Evolutionary conservation across 2,888 invertebrate genomes (phyloP), one percentile per base, ranked within the genome.

Genomic region (Lasioglossum lativentre): DNA sequence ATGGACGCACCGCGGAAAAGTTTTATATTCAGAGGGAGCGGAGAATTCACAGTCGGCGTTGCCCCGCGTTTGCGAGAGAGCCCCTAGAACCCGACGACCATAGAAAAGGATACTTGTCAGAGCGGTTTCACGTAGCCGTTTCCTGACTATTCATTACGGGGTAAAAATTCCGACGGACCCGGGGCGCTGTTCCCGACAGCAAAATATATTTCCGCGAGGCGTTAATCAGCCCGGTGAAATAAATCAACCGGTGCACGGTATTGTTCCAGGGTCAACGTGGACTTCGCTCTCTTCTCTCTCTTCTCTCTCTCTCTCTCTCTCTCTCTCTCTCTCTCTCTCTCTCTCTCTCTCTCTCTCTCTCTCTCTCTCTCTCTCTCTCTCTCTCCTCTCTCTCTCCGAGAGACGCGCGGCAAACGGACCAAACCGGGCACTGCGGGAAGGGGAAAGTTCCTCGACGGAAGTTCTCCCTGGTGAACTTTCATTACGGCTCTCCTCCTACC

Each of bases 381-480:
- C n/a, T n/a, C n/a, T n/a, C n/a, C n/a, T n/a, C n/a, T n/a, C 56
- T 59, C 56, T 59, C 59, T n/a, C 40, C 71, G 78, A 80, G 79
- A 77, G 79, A 77, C 75, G 83, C 75, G 83, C 71, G 87, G 87
- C 86, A 85, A 89, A 86, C 75, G 82, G 75, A 85, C 80, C 81
- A 40, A 71, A n/a, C 66, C 45, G 1, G 45, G 34, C 34, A 34
- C 56, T 47, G 16, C 12, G 12, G 12, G 42, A 19, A 14, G 80
- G 78, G 81, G 88, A 87, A 92, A 91, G 86, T 89, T 89, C 82
- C 78, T 30, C 82, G 78, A 87, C 86, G 79, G 78, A 89, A 89
- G 84, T 91, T 92, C 90, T 12, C 90, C 88, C 86, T 80, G 75
- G 84, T 81, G 88, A 93, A 93, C 90, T 93, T 93, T 93, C 92